These are phyloP conservation scores for Eubasilissa splendida DNA, from an alignment of 2,888 invertebrate genomes.

Conservation along the genomic window DNA sequence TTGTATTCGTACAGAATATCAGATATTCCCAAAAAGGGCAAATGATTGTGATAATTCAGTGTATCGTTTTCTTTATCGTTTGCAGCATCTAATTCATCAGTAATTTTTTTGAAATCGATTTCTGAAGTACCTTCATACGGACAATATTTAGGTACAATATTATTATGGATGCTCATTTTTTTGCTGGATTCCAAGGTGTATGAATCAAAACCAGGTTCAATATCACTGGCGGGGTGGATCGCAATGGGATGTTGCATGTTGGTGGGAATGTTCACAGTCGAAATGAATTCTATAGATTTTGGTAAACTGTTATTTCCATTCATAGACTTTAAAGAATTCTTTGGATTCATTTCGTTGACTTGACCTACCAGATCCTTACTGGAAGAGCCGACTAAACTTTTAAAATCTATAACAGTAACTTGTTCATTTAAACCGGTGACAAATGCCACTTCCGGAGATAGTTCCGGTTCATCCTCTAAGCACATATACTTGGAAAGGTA, in stretches of 20 bases:
- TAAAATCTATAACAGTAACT: slow-evolving; percentile 55
- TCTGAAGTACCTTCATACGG: slow-evolving; percentile 28
- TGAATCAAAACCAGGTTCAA: slow-evolving; percentile 30
- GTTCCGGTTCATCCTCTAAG: slow-evolving; percentile 74
- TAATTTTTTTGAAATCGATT: slow-evolving; percentile 48
- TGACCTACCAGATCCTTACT: slow-evolving; percentile 69
- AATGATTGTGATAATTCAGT: slow-evolving; percentile 43
- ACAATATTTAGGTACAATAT: slow-evolving; percentile 35
- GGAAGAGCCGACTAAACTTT: slow-evolving; percentile 64
- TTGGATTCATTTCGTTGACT: slow-evolving; percentile 62
- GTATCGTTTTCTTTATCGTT: slow-evolving; percentile 45
- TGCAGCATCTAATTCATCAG: slow-evolving; percentile 50
- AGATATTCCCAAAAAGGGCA: slow-evolving; percentile 47
- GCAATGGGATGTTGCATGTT: slow-evolving; percentile 45
- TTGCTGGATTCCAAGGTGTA: slow-evolving; percentile 41
- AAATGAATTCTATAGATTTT: slow-evolving; percentile 49
- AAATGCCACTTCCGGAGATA: slow-evolving; percentile 72
- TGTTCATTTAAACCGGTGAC: slow-evolving; percentile 68
- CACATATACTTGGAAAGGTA: slow-evolving; percentile 69
- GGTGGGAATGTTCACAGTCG: slow-evolving; percentile 44
- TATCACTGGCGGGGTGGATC: slow-evolving; percentile 39
- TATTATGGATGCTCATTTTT: slow-evolving; percentile 36
- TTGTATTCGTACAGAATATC: slow-evolving; percentile 57
- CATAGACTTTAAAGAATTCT: slow-evolving; percentile 26
- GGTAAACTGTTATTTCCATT: slow-evolving; percentile 11